phyloP scores from a whole-genome alignment of 2,797 vertebrate species.

The Myotis vivesi region DNA sequence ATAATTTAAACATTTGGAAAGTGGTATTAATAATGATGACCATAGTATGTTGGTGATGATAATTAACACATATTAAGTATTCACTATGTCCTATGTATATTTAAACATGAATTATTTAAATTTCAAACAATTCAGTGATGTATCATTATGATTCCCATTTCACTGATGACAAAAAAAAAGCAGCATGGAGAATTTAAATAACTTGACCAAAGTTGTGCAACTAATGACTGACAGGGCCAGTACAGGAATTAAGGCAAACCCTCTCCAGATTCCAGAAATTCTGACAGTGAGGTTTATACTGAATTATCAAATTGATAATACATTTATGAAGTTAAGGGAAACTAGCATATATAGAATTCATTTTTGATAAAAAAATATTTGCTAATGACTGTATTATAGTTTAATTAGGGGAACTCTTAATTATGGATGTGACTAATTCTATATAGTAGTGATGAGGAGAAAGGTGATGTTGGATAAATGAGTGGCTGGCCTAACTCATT shows the following conservation, averaged over 20 bases:
- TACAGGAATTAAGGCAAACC: neutral
- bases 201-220: neutral
- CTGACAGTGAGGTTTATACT: neutral
- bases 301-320: neutral
- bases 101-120: neutral
- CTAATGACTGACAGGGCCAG: neutral
- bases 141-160: neutral
- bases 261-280: neutral
- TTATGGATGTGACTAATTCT: neutral
- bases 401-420: neutral
- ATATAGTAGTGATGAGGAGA: neutral
- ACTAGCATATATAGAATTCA: neutral
- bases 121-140: neutral
- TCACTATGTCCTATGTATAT: neutral
- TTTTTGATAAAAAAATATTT: slow-evolving; percentile 3
- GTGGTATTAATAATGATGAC: neutral
- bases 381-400: neutral
- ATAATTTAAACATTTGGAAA: neutral
- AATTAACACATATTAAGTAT: neutral
- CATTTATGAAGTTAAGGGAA: neutral
- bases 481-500: neutral
- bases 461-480: neutral
- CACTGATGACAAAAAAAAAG: neutral
- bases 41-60: neutral
- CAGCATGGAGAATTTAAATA: neutral